phyloP scores from a whole-genome alignment of 2,113 vertebrate species.

The Uria lomvia region DNA sequence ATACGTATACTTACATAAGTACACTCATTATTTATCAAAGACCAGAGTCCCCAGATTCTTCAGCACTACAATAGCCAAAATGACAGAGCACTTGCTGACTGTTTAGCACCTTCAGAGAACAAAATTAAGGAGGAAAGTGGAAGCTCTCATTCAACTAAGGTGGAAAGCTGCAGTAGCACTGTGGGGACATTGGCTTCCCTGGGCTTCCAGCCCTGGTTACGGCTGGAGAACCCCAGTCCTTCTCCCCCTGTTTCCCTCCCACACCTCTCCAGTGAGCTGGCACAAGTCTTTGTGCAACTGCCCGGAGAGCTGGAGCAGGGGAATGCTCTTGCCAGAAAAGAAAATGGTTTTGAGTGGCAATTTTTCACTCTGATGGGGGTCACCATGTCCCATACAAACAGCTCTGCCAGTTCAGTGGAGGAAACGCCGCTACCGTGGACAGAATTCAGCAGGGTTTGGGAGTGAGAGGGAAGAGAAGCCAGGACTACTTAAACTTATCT shows the following conservation, averaged over 20 bases:
- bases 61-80: not conserved
- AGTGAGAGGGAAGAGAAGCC: not conserved
- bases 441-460: not conserved
- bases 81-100: not conserved
- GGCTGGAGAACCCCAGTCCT: not conserved
- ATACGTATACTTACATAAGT: not conserved
- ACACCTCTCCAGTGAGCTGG: not conserved
- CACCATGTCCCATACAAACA: not conserved
- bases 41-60: not conserved
- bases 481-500: not conserved
- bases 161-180: not conserved
- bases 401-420: not conserved
- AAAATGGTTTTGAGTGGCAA: not conserved
- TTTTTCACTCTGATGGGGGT: not conserved
- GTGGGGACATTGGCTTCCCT: not conserved
- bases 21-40: not conserved
- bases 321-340: not conserved
- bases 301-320: not conserved
- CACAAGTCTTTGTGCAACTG: not conserved
- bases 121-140: not conserved
- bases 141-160: not conserved
- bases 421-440: fast-evolving
- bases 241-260: not conserved
- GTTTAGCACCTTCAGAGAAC: not conserved
- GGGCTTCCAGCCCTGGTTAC: not conserved